Evolutionary conservation across 2,797 vertebrate species (phyloP).

Genomic region (Ctenochaetus hawaiiensis): DNA sequence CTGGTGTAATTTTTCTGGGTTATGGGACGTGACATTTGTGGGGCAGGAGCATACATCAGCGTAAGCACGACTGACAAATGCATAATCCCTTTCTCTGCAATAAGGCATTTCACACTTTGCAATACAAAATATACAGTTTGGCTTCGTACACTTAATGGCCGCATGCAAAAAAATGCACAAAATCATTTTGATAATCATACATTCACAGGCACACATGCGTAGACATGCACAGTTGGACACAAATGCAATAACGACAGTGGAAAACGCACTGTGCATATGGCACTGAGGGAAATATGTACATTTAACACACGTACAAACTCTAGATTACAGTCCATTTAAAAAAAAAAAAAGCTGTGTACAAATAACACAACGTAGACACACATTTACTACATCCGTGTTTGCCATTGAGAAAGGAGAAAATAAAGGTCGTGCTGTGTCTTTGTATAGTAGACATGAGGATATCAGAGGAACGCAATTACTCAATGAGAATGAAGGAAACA

Average conservation of each 20-base stretch:
- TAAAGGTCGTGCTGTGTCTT: slow-evolving; percentile 9
- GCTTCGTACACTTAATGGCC: slow-evolving; percentile 44
- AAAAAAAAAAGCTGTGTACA: neutral
- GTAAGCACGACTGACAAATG: slow-evolving; percentile 92
- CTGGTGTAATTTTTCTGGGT: slow-evolving; percentile 92
- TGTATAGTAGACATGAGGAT: slow-evolving; percentile 2
- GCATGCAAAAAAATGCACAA: slow-evolving; percentile 39
- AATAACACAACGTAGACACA: neutral
- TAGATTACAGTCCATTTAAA: slow-evolving; percentile 18
- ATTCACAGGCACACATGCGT: slow-evolving; percentile 11
- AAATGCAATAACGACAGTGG: neutral
- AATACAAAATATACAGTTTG: slow-evolving; percentile 62
- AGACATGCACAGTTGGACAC: slow-evolving; percentile 10
- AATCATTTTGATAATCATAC: slow-evolving; percentile 28
- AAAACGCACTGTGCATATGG: slow-evolving; percentile 4
- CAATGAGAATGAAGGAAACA: slow-evolving; percentile 34
- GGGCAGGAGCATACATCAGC: slow-evolving; percentile 89
- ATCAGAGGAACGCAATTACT: slow-evolving; percentile 32
- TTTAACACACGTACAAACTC: slow-evolving; percentile 29
- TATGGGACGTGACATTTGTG: slow-evolving; percentile 94
- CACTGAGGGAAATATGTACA: slow-evolving; percentile 17
- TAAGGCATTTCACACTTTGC: slow-evolving; percentile 72
- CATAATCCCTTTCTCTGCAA: slow-evolving; percentile 86
- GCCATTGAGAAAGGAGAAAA: neutral
- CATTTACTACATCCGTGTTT: slow-evolving; percentile 18